A percentile compares a stretch with the other conserved stretches of the same genome.
Conservation (phyloP, 2,888 invertebrate genomes). For the Chironomus riparius region DNA sequence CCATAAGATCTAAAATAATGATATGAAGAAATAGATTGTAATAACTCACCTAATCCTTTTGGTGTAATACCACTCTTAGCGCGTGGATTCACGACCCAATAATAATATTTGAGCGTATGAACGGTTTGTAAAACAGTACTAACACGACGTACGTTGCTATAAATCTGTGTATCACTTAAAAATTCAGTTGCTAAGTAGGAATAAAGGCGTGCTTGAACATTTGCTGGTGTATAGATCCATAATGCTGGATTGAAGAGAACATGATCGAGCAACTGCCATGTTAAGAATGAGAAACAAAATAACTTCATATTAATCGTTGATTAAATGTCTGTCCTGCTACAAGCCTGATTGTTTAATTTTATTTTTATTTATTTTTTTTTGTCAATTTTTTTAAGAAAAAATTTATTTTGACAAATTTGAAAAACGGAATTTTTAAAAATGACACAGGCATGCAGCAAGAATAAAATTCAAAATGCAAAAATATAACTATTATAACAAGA, state of each 20-base stretch:
- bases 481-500: background rate
- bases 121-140: conserved; percentile 97
- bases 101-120: conserved; percentile 97
- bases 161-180: conserved; percentile 93
- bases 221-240: conserved; percentile 97
- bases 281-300: conserved; percentile 82
- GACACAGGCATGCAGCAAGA: conserved; percentile 35
- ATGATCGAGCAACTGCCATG: conserved; percentile 96
- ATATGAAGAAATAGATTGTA: too few relatives aligned
- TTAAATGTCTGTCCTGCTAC: conserved; percentile 47
- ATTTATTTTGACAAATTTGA: background rate
- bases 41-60: conserved; percentile 78
- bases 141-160: conserved; percentile 91
- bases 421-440: background rate
- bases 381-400: background rate
- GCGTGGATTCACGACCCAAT: conserved; percentile 96
- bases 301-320: conserved; percentile 62
- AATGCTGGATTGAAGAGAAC: conserved; percentile 98
- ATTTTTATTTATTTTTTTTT: too few relatives aligned
- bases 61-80: conserved; percentile 92
- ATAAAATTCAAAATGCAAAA: conserved; percentile 19
- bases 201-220: conserved; percentile 90
- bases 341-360: conserved; percentile 36
- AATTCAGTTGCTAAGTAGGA: conserved; percentile 99
- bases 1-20: too few relatives aligned